A percentile compares a stretch with the other conserved stretches of the same genome.
phyloP scores from a whole-genome alignment of 2,888 invertebrate genomes.

The Pammene fasciana region DNA sequence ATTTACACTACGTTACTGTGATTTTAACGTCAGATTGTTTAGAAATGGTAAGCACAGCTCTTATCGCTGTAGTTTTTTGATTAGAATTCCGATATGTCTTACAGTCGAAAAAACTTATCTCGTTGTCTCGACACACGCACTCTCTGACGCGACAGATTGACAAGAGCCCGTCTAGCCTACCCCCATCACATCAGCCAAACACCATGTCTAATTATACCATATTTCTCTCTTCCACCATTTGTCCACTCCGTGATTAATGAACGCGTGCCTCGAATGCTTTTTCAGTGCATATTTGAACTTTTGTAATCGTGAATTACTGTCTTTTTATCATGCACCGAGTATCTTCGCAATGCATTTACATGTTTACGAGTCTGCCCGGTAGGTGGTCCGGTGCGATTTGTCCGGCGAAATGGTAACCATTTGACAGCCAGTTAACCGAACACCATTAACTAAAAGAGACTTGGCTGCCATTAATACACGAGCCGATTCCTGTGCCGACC shows the following conservation, averaged over 20 bases:
- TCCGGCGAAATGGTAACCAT: slow-evolving; percentile 67
- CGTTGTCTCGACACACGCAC: slow-evolving; percentile 29
- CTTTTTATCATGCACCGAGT: slow-evolving; percentile 60
- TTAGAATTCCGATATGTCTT: slow-evolving; percentile 28
- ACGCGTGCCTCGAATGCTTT: slow-evolving; percentile 36
- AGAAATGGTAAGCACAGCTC: slow-evolving; percentile 27
- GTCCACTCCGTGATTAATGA: slow-evolving; percentile 34
- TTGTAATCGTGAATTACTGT: slow-evolving; percentile 52
- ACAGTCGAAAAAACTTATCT: slow-evolving; percentile 36
- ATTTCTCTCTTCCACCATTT: slow-evolving; percentile 36
- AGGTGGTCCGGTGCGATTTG: slow-evolving; percentile 77
- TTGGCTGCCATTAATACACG: slow-evolving; percentile 55
- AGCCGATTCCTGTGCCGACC: slow-evolving; percentile 57
- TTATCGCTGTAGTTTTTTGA: slow-evolving; percentile 29
- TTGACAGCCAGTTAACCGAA: slow-evolving; percentile 72
- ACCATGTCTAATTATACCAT: slow-evolving; percentile 38
- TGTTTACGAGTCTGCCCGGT: slow-evolving; percentile 72
- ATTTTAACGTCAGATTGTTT: slow-evolving; percentile 22
- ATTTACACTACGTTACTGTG: slow-evolving; percentile 15
- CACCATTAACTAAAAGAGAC: slow-evolving; percentile 68
- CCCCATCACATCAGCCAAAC: slow-evolving; percentile 24
- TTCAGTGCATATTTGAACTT: slow-evolving; percentile 50
- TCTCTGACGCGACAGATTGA: slow-evolving; percentile 32
- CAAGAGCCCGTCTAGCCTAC: slow-evolving; percentile 13
- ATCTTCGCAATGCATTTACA: slow-evolving; percentile 70